Evolutionary conservation across 2,888 invertebrate species (phyloP), one percentile per base, ranked within the genome.

Genomic region (Busseola fusca): DNA sequence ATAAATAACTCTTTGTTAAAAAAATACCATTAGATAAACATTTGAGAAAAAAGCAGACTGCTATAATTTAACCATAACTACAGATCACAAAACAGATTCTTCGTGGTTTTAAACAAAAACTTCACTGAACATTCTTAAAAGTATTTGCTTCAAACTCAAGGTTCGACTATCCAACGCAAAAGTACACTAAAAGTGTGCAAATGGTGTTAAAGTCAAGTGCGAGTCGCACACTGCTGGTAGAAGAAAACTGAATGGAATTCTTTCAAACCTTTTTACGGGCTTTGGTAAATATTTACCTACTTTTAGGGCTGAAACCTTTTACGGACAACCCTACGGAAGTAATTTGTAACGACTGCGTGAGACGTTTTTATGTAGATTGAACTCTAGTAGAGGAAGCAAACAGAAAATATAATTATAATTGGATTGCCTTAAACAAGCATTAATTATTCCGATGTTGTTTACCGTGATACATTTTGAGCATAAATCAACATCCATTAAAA

Each of bases 281-380:
- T 12, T 64, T 30, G 21, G 64, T 65, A 72, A 83, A 83, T 69
- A 76, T 81, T 80, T 80, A 48, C 27, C n/a, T 58, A 59, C 67
- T 64, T 81, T 82, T 64, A 54, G 3, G 7, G n/a, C 12, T 16
- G 2, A 63, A 69, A 48, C 73, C 63, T 78, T 79, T 69, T 58
- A 74, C 45, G 16, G 45, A 14, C 45, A 58, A 52, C 59, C 40
- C 48, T 63, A 54, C 10, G 21, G 56, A 79, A 69, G 25, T 73
- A 78, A 52, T 72, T 81, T 58, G 48, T 21, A 45, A 62, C 45
- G 62, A 54, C 50, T 64, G 54, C 12, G 34, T 2, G 27, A 40
- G 48, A 56, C 66, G 18, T 27, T 37, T 50, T 76, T 65, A 54
- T 62, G 34, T 54, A 64, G n/a, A 81, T 64, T 57, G 14, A 34